phyloP scores from a whole-genome alignment of 2,113 vertebrate species.

The Ailuropoda melanoleuca region DNA sequence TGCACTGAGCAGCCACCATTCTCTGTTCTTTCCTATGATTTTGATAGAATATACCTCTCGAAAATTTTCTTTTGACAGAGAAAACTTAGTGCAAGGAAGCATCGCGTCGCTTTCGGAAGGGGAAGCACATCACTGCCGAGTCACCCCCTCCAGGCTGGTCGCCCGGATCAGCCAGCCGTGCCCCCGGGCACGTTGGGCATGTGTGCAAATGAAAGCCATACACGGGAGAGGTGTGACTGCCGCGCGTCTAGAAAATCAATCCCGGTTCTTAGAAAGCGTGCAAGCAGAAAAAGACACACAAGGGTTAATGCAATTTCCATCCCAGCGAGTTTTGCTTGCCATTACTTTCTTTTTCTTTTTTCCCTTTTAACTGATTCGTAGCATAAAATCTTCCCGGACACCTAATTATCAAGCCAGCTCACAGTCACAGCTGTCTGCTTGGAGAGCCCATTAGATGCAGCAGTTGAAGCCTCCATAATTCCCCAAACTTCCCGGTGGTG shows the following conservation, averaged over 20 bases:
- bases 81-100: constrained; percentile 46
- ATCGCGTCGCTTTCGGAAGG: background rate
- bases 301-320: constrained; percentile 89
- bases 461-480: constrained; percentile 95
- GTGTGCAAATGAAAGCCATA: constrained; percentile 64
- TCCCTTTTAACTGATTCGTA: constrained; percentile 90
- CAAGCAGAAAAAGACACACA: constrained; percentile 68
- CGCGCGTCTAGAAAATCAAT: constrained; percentile 38
- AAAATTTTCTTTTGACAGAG: constrained; percentile 57
- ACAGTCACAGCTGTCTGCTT: constrained; percentile 97
- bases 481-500: constrained; percentile 95
- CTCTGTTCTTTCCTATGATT: background rate
- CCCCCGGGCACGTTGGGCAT: background rate
- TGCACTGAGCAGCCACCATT: background rate
- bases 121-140: constrained; percentile 25
- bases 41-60: constrained; percentile 35
- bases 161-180: background rate
- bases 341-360: constrained; percentile 89
- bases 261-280: constrained; percentile 43
- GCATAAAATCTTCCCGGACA: constrained; percentile 96
- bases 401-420: constrained; percentile 97
- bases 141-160: constrained; percentile 40
- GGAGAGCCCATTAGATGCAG: constrained; percentile 96
- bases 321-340: constrained; percentile 85
- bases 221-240: constrained; percentile 59